Base-by-base conservation (phyloP, 2,888 invertebrate genomes). In the Noctua comes region DNA sequence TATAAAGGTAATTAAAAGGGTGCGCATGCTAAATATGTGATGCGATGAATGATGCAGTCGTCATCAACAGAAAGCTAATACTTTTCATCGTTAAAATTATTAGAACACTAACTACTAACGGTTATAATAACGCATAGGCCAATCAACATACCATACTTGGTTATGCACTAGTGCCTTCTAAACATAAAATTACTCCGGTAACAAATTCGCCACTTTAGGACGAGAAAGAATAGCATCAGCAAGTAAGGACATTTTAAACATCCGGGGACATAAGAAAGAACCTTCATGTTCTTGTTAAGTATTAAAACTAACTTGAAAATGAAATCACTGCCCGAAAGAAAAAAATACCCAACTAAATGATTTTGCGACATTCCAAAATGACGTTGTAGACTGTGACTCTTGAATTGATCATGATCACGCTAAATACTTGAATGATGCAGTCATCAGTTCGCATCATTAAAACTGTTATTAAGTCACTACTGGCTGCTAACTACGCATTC, bases 361-460 rank as follows among this genome's bases (percentile, higher is more conserved):
- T 48, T 57, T 65, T 71, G 40, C n/a, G 18, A 66, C 16, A 66
- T 51, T 43, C 31, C 21, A 31, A 16, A 31, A 59, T 48, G 18
- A 31, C 21, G 54, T n/a, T n/a, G n/a, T n/a, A n/a, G n/a, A n/a
- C n/a, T n/a, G n/a, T n/a, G n/a, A n/a, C n/a, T n/a, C n/a, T n/a
- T n/a, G n/a, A n/a, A n/a, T n/a, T n/a, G n/a, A n/a, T n/a, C n/a
- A n/a, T n/a, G 13, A 65, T 18, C 27, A 46, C 6, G 24, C 6
- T 21, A 27, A 71, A 65, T 80, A 43, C 31, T 69, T 75, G 16
- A 76, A 69, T 54, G 54, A 40, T 62, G 7, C 11, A 8, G 27
- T 68, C 16, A 81, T 76, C 16, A 62, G 8, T 36, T n/a, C n/a
- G 31, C 13, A 80, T 51, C 31, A 27, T 59, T 73, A 36, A 65